Percentiles rank a stretch among this genome's conserved stretches.
Conservation (phyloP, 2,113 vertebrate genomes). For the Alexandromys fortis region DNA sequence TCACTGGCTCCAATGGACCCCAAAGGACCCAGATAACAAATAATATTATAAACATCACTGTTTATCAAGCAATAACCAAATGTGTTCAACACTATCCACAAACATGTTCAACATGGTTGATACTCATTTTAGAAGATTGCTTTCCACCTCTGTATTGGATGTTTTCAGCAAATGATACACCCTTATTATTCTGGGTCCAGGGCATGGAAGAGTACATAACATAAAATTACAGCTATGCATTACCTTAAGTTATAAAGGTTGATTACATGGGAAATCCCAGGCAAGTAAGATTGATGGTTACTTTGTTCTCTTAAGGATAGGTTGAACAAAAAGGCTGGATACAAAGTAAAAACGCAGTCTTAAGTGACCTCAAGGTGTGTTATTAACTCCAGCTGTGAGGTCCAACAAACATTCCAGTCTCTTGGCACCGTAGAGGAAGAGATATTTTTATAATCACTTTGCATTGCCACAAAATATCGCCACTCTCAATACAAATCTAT, state of each 20-base stretch:
- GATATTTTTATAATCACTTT: not conserved
- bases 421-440: not conserved
- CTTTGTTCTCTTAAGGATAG: not conserved
- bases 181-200: not conserved
- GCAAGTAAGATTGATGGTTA: not conserved
- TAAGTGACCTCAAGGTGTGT: not conserved
- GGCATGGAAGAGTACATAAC: not conserved
- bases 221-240: not conserved
- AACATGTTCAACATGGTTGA: not conserved
- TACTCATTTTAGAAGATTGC: not conserved
- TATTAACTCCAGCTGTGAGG: not conserved
- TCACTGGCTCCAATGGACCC: not conserved
- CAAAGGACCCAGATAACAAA: not conserved
- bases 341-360: not conserved
- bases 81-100: not conserved
- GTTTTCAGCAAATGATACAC: not conserved
- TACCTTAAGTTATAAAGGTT: not conserved
- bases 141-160: not conserved
- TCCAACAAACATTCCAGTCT: not conserved
- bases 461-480: constrained; percentile 20
- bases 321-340: not conserved
- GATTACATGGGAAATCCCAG: not conserved
- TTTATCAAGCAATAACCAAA: not conserved
- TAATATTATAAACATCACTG: not conserved
- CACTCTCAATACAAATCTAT: not conserved